phyloP scores from a whole-genome alignment of 2,797 vertebrate species.

The Alosa sapidissima region DNA sequence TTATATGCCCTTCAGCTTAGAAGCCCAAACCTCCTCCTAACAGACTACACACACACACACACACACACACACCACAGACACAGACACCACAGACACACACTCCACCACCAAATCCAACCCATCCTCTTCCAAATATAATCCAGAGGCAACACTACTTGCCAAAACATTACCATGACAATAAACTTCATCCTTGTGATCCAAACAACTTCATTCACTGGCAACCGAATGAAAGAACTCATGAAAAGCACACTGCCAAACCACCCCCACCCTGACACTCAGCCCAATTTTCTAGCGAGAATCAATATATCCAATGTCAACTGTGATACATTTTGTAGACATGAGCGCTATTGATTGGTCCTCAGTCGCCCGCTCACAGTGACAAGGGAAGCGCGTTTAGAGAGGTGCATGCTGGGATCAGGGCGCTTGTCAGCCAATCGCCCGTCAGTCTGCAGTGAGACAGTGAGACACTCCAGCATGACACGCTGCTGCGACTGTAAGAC shows the following conservation, averaged over 20 bases:
- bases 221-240: neutral
- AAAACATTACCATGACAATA: slow-evolving; percentile 13
- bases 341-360: neutral
- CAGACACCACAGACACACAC: slow-evolving; percentile 26
- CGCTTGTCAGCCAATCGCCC: slow-evolving; percentile 37
- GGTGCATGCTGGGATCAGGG: slow-evolving; percentile 45
- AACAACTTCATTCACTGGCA: neutral
- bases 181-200: neutral
- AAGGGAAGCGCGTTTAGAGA: slow-evolving; percentile 17
- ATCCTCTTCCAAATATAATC: neutral
- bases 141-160: neutral
- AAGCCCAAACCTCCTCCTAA: slow-evolving; percentile 6
- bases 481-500: too few relatives aligned
- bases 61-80: slow-evolving; percentile 21
- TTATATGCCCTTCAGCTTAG: neutral
- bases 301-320: slow-evolving; percentile 26
- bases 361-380: slow-evolving; percentile 36
- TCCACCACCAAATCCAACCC: neutral
- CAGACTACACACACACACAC: neutral
- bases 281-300: neutral
- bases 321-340: slow-evolving; percentile 20
- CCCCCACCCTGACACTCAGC: neutral
- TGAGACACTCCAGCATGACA: slow-evolving; percentile 22
- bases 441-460: slow-evolving; percentile 17
- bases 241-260: neutral